These are phyloP conservation scores for Drosophila flavopinicola DNA, from an alignment of 2,888 invertebrate genomes.

Conservation along the genomic window DNA sequence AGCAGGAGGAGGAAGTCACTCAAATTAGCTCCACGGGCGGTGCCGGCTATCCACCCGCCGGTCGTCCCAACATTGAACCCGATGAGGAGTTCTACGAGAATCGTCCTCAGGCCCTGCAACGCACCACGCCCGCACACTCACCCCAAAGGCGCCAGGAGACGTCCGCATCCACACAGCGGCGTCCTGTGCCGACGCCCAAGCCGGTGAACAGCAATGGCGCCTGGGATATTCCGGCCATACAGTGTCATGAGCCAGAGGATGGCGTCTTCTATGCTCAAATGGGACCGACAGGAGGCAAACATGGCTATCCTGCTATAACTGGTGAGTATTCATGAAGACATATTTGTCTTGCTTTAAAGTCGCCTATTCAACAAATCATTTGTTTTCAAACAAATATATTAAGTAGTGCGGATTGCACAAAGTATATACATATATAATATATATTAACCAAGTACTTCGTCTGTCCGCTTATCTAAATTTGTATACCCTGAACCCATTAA, in stretches of 20 bases:
- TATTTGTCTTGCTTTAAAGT: no score
- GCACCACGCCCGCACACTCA: conserved; percentile 55
- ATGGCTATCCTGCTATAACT: conserved; percentile 95
- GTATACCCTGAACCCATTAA: no score
- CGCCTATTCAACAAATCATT: no score
- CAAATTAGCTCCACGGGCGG: conserved; percentile 58
- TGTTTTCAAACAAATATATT: no score
- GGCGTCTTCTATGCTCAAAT: conserved; percentile 96
- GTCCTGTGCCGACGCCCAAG: conserved; percentile 87
- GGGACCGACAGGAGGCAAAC: conserved; percentile 96
- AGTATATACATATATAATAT: no score
- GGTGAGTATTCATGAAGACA: no score
- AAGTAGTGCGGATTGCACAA: no score
- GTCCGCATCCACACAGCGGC: conserved; percentile 52
- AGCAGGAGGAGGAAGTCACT: conserved; percentile 61
- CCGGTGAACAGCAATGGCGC: conserved; percentile 87
- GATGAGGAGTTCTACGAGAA: conserved; percentile 71
- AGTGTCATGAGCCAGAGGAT: conserved; percentile 95
- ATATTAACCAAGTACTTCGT: no score
- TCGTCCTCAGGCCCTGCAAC: conserved; percentile 74
- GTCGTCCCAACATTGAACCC: conserved; percentile 58
- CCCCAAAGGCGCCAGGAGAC: conserved; percentile 68
- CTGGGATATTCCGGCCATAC: conserved; percentile 95
- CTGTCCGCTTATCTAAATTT: no score
- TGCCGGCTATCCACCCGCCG: conserved; percentile 72